Base-by-base conservation (phyloP, 2,113 vertebrate species). In the Numenius arquata region DNA sequence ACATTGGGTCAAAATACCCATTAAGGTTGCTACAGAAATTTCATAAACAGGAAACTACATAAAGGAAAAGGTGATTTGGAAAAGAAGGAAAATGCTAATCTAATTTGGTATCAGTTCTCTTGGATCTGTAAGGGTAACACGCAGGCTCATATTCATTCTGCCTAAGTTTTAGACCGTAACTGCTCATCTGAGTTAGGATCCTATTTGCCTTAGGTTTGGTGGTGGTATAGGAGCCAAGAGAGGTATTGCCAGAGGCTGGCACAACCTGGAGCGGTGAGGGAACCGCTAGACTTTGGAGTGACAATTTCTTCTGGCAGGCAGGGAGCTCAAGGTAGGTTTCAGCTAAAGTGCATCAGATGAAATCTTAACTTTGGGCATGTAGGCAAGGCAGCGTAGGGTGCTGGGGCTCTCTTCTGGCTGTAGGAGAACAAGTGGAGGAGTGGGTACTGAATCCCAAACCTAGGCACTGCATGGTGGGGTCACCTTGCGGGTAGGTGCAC, bases 1-100 rank as follows among this genome's bases (percentile, higher is more conserved):
- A 91, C 89, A 59, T 66, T 92, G 88, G 94, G 96, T 96, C 94
- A 92, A 90, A 96, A 82, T 70, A 55, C 32, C 77, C 66, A 81
- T 94, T 94, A 92, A 92, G 40, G 29, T 72, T 81, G 79, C 65
- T 85, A 77, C 85, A 97, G 83, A 76, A 81, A 91, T 95, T 62
- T 68, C 76, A 90, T 93, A 93, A 96, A 93, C 88, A 93, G 85
- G 82, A 90, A 96, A 36, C 56, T 43, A 25, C 53, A 48, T 56
- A 52, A 88, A 94, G 73, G 30, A 85, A 40, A 78, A 89, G 40
- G 48, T 81, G 70, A 58, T 90, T 90, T 81, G 66, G 70, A 65
- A 75, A 72, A 65, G 38, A 26, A 88, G 22, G n/a, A 89, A 91
- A 92, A 75, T 15, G 32, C 20, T 94, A 34, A 80, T 93, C 29